phyloP scores from a whole-genome alignment of 2,113 vertebrate species.

The Progne subis region DNA sequence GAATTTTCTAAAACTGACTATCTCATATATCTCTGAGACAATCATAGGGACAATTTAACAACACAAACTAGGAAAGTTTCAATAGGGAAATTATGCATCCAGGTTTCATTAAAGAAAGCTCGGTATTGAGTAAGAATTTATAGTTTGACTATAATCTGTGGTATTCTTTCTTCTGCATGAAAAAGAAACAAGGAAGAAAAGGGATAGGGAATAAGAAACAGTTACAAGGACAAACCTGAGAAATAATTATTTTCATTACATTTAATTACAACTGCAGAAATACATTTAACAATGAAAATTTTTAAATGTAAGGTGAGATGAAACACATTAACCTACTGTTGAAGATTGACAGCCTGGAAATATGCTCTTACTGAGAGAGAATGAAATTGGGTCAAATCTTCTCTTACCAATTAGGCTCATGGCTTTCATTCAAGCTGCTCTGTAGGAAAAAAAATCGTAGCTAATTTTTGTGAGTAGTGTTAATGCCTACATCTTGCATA shows the following conservation, averaged over 20 bases:
- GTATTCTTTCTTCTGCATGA: background rate
- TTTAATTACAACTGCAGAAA: background rate
- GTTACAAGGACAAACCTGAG: background rate
- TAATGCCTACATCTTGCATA: background rate
- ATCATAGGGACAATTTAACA: background rate
- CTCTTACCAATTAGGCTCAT: background rate
- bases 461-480: background rate
- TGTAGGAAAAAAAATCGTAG: background rate
- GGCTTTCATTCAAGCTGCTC: background rate
- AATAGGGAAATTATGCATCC: background rate
- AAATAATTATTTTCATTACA: background rate
- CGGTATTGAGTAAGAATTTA: background rate
- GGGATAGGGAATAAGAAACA: background rate
- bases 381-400: slow-evolving; percentile 1
- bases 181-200: background rate
- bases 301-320: background rate
- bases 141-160: background rate
- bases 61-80: background rate
- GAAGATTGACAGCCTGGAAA: background rate
- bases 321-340: background rate
- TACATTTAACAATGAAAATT: background rate
- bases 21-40: background rate
- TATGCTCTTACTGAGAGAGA: background rate
- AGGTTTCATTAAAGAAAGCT: background rate
- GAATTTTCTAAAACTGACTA: slow-evolving; percentile 9